Base-by-base conservation (phyloP, 1,140 invertebrate genomes). In the Macrocentrus cingulum region DNA sequence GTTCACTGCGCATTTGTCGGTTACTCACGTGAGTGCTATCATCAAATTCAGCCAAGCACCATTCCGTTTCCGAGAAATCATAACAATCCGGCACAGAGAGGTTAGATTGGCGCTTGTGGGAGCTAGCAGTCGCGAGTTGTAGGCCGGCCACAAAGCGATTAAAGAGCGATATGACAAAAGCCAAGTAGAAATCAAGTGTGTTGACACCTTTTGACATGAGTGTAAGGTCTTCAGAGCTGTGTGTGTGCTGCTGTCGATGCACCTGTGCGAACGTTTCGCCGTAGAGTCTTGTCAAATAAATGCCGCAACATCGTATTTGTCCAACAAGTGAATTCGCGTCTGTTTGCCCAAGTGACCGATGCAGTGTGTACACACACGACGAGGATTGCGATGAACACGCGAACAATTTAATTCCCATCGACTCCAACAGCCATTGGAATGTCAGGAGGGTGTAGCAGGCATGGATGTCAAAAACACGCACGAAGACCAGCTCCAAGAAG, bases 121-220 rank as follows among this genome's bases (percentile, higher is more conserved):
- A n/a, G n/a, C n/a, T n/a, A n/a, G n/a, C n/a, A n/a, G n/a, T n/a
- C n/a, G n/a, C n/a, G n/a, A n/a, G 25, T 29, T 29, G 25, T 5
- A 9, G 4, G 25, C 9, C 25, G 25, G 36, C 15, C 13, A 13
- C 15, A 39, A 39, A 39, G 2, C 13, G 36, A 39, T 39, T 8
- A 39, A 39, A 39, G 11, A 5, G 36, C 13, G n/a, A 29, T 4
- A 29, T 19, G 15, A 36, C 36, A 49, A 54, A 32, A 58, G 51
- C 55, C 22, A 49, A 50, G 42, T 53, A 41, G 56, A 55, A 61
- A 55, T 58, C 44, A 51, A 58, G 53, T 62, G 53, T 62, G 56
- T 51, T 51, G 60, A 62, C 55, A 57, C 50, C 45, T 22, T 58
- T 32, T 62, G 60, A 62, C 60, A 62, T 22, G 9, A 58, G 56